Base-by-base conservation (phyloP, 1,140 invertebrate species). In the Drosophila lini region DNA sequence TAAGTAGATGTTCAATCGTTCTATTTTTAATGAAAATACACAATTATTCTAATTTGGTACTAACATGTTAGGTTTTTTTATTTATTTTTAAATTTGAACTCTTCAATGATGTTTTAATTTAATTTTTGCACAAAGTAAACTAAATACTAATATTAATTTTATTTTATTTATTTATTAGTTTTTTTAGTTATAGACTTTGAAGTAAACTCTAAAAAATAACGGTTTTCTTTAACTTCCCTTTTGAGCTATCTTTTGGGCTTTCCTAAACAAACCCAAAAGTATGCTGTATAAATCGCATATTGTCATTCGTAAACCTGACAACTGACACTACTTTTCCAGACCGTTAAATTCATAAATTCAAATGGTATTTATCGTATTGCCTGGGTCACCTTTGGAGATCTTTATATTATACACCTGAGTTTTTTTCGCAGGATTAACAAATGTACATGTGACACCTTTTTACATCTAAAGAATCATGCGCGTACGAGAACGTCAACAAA, bases 381-480 rank as follows among this genome's bases (percentile, higher is more conserved):
- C 5, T 52, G 1, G 1, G 32, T 36, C 32, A 36, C 4, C 13
- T 45, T 44, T 19, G 19, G 19, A 19, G 19, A 19, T 19, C 19
- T 19, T 19, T 19, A 19, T 32, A 40, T 38, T 28, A 28, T n/a
- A 16, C 3, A 7, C 1, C 11, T 22, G 0, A 38, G 3, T 15
- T 22, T 13, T 15, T 22, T 53, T 36, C 50, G 22, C 13, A 36
- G 32, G 22, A 22, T 19, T 36, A 15, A 10, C 16, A 36, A 10
- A 6, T 11, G n/a, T 38, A 22, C 32, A 38, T n/a, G 25, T 55
- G 52, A 55, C 52, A 55, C 34, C 34, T 55, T 55, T 55, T 55
- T 38, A 38, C 32, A 55, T 55, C 32, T 38, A 22, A 13, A 2
- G 15, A 2, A 36, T 8, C 31, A 53, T 22, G 11, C 32, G 19